These are phyloP conservation scores for Anticlea derivata DNA, from an alignment of 2,888 invertebrate genomes.

Conservation along the genomic window DNA sequence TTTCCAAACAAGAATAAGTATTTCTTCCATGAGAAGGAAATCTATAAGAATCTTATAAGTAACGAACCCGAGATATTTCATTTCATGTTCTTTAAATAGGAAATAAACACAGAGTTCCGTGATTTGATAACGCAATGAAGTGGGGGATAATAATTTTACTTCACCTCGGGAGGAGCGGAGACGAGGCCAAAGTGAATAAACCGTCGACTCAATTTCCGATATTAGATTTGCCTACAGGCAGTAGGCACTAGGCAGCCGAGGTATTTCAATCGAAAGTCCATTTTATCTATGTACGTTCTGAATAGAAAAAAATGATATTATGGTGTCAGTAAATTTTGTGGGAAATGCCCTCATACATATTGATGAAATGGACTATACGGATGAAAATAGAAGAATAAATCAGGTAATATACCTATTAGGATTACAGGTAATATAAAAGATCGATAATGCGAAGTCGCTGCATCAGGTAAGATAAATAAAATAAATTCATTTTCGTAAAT, in stretches of 20 bases:
- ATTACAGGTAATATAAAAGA: too few species aligned
- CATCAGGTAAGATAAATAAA: too few species aligned
- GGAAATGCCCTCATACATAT: background rate
- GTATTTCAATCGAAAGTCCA: slow-evolving; percentile 43
- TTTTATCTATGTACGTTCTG: slow-evolving; percentile 47
- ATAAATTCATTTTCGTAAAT: too few species aligned
- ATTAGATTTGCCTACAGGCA: slow-evolving; percentile 70
- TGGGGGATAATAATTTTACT: slow-evolving; percentile 63
- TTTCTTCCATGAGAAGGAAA: slow-evolving; percentile 11
- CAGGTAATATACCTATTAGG: slow-evolving; percentile 1
- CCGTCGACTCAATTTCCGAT: slow-evolving; percentile 73
- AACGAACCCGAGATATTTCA: slow-evolving; percentile 29
- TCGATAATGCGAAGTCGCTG: too few species aligned
- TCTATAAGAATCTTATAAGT: slow-evolving; percentile 37
- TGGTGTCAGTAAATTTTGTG: slow-evolving; percentile 5
- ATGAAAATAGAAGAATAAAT: slow-evolving; percentile 22
- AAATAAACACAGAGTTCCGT: slow-evolving; percentile 28
- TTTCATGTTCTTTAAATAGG: slow-evolving; percentile 19
- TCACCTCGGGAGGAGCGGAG: slow-evolving; percentile 54
- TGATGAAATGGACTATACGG: slow-evolving; percentile 29
- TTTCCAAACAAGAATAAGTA: slow-evolving; percentile 11
- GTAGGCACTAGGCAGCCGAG: slow-evolving; percentile 45
- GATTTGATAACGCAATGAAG: slow-evolving; percentile 56
- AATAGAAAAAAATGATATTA: slow-evolving; percentile 20
- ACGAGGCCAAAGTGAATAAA: slow-evolving; percentile 69